Evolutionary conservation across 2,888 invertebrate species (phyloP).

Genomic region (Peribatodes rhomboidaria): DNA sequence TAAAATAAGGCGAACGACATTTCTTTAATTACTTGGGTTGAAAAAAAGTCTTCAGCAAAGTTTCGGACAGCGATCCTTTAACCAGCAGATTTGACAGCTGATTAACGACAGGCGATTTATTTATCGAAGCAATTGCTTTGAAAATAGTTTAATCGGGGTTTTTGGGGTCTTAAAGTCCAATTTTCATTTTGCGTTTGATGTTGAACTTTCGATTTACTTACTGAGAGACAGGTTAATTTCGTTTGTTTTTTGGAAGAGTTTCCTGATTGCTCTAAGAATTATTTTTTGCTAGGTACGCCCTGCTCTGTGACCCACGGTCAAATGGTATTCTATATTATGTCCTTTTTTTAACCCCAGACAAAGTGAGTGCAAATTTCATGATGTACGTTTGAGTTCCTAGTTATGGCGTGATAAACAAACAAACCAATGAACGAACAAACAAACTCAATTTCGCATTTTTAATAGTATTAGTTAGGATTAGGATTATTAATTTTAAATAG

Average conservation of each 20-base stretch:
- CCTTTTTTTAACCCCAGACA: too few relatives aligned
- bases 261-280: not conserved
- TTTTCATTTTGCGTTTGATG: not conserved
- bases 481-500: too few relatives aligned
- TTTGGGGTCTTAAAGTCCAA: not conserved
- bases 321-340: too few relatives aligned
- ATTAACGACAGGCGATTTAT: conserved; percentile 15
- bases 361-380: too few relatives aligned
- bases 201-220: not conserved
- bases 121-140: conserved; percentile 15
- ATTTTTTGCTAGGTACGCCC: too few relatives aligned
- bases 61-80: conserved; percentile 9
- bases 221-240: not conserved
- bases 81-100: conserved; percentile 9
- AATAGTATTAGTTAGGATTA: too few relatives aligned
- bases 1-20: not conserved
- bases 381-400: too few relatives aligned
- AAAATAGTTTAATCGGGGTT: not conserved
- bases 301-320: too few relatives aligned
- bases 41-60: not conserved
- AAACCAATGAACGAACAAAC: too few relatives aligned
- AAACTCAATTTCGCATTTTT: too few relatives aligned
- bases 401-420: too few relatives aligned
- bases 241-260: not conserved
- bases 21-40: not conserved